Evolutionary conservation across 2,888 invertebrate genomes (phyloP), one percentile per base, ranked within the genome.

Genomic region (Eupithecia inturbata): DNA sequence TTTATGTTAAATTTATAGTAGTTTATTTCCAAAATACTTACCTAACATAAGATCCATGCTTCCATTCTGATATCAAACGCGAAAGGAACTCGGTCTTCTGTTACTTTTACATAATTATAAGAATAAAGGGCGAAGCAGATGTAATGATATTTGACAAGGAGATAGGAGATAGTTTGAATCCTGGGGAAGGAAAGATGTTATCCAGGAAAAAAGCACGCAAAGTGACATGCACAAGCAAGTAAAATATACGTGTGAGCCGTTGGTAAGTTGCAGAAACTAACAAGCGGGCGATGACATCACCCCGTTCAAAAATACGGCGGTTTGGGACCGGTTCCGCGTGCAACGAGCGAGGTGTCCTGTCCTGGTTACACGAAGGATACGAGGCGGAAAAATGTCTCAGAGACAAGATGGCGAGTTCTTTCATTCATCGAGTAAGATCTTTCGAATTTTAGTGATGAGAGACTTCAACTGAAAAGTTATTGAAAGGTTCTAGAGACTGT

Each of bases 271-370:
- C 68, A 72, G 68, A 72, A 66, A 39, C 64, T 70, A 66, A 71
- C 62, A 76, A 75, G 76, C 67, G 64, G 33, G 19, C 68, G 76
- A 77, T 83, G 83, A 81, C 82, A 81, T 83, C 83, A 82, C 68
- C 79, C 68, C 22, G 69, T 67, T 67, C 78, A 78, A 79, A 77
- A 79, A 78, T 77, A 78, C 78, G 76, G 39, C 72, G 78, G 75
- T 73, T 74, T 33, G 64, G 76, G 81, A 83, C 83, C 83, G 83
- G 83, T 83, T 83, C 78, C 71, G 78, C 77, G 74, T 73, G 76
- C 68, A 68, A 36, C 68, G 73, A 77, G 68, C 78, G 72, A 67
- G 71, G 63, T 74, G 74, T 67, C 78, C 76, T 73, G 76, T 66
- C 78, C 77, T 71, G 77, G 64, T 74, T 76, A 69, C 33, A 57